Conservation (phyloP, 2,888 invertebrate species). For the Dolomedes plantarius region DNA sequence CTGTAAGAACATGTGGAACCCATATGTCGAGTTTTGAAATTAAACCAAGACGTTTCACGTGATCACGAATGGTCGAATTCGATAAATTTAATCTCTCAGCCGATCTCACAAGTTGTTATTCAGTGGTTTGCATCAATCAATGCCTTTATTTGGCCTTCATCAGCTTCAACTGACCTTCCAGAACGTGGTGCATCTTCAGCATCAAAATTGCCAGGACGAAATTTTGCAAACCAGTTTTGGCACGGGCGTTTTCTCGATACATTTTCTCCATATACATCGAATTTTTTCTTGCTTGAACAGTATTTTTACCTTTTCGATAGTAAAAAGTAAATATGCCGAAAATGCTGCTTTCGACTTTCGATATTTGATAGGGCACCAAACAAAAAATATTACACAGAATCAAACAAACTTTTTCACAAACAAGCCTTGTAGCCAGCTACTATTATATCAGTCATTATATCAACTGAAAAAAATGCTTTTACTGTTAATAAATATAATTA, state of each 20-base stretch:
- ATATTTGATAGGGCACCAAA: constrained; percentile 16
- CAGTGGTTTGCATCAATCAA: too few species aligned
- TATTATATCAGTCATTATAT: too few species aligned
- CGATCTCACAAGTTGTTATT: too few species aligned
- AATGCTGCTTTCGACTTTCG: constrained; percentile 20
- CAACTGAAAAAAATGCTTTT: too few species aligned
- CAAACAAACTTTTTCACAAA: too few species aligned
- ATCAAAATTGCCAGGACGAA: constrained; percentile 20
- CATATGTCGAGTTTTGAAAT: background rate
- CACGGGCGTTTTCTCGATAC: constrained; percentile 21
- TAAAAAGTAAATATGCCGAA: too few species aligned
- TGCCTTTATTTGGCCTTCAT: too few species aligned
- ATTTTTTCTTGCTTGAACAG: constrained; percentile 23
- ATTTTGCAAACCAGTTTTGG: constrained; percentile 22
- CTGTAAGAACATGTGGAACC: constrained; percentile 4
- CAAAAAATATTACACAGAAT: constrained; percentile 2
- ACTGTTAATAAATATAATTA: too few species aligned
- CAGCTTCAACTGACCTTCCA: constrained; percentile 7
- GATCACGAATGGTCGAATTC: constrained; percentile 30
- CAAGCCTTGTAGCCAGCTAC: too few species aligned
- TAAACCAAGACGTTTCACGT: too few species aligned
- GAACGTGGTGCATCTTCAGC: constrained; percentile 30
- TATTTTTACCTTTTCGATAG: constrained; percentile 24
- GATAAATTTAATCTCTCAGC: constrained; percentile 17
- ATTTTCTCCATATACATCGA: constrained; percentile 23